Base-by-base conservation (phyloP, 2,888 invertebrate species). In the Platerodrilus igneus region DNA sequence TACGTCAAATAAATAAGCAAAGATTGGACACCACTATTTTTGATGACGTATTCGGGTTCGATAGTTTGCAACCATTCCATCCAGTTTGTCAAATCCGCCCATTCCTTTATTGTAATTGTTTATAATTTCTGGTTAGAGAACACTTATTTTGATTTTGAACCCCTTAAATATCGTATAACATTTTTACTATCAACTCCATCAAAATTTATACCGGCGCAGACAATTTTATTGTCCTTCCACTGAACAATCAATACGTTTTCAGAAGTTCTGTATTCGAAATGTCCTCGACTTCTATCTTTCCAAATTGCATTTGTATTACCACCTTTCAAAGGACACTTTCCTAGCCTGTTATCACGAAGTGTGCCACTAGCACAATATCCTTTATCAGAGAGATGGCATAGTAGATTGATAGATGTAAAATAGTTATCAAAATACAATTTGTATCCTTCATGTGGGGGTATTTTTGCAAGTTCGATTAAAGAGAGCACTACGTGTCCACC, bases 401-500 rank as follows among this genome's bases (percentile, higher is more conserved):
- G 10, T 21, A 41, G 18, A n/a, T 7, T 4, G 9, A 31, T 11
- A 21, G 19, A 16, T 3, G 36, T 31, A 31, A 44, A 38, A 39
- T 35, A 44, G 10, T 44, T 39, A 26, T 35, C 39, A 35, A 44
- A 46, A 30, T 14, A 43, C 39, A 32, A 45, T 41, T 45, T 43
- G 22, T 33, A 40, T 3, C 40, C 47, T 7, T 33, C 8, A 33
- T 44, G 23, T 17, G 22, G 16, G 20, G 18, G 23, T 19, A 48
- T 41, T 37, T 45, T 18, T 2, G 38, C 35, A 27, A 20, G 5
- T 25, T 47, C n/a, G 16, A 45, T 13, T 11, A 51, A 31, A 13
- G 31, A 37, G 10, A 50, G 6, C 6, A 53, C 47, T n/a, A 50
- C 40, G 31, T 53, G 27, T 27, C 48, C 45, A 15, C 51, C 51